These are phyloP conservation scores for Agrilus planipennis DNA, from an alignment of 1,140 invertebrate species.

Conservation along the genomic window DNA sequence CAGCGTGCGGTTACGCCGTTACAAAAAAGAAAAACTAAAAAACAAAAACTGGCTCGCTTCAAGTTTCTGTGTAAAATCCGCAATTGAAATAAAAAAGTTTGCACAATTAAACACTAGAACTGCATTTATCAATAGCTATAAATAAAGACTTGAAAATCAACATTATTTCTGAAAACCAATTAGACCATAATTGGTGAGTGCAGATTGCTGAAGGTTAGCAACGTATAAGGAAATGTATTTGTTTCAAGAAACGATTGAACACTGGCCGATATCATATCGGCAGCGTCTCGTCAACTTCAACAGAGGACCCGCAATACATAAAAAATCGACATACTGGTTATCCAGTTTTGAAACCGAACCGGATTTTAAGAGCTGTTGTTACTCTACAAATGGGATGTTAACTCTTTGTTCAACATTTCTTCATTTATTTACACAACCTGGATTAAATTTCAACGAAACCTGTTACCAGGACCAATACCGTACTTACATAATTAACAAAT, in stretches of 20 bases:
- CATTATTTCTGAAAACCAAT: slow-evolving; percentile 34
- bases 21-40: no score
- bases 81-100: not conserved
- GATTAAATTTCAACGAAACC: no score
- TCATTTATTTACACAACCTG: not conserved
- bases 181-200: slow-evolving; percentile 34
- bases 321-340: not conserved
- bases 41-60: no score
- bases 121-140: slow-evolving; percentile 4
- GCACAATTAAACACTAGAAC: slow-evolving; percentile 1
- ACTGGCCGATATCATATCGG: slow-evolving; percentile 27
- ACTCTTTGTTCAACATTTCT: not conserved
- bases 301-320: not conserved
- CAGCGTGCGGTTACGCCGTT: no score
- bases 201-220: slow-evolving; percentile 31
- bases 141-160: slow-evolving; percentile 25
- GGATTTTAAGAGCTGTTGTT: no score
- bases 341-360: not conserved
- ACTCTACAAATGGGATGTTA: no score
- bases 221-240: slow-evolving; percentile 33
- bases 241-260: slow-evolving; percentile 33
- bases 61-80: no score
- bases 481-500: no score
- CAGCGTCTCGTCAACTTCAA: not conserved
- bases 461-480: no score